Evolutionary conservation across 2,888 invertebrate genomes (phyloP).

Genomic region (Drosophila borborema): DNA sequence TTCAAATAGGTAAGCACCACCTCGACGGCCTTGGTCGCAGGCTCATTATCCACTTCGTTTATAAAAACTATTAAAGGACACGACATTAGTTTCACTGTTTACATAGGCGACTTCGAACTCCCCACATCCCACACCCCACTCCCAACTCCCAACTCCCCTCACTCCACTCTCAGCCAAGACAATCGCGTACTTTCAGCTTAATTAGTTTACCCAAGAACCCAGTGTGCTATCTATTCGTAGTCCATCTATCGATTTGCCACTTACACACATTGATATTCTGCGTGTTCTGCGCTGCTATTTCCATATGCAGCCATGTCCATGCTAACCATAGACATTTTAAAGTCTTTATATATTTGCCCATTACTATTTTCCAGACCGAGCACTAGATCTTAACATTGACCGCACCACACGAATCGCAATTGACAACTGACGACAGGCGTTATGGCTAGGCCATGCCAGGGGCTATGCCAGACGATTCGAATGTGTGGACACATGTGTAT

Average conservation of each 20-base stretch:
- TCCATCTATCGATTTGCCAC: constrained; percentile 73
- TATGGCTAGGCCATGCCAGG: not conserved
- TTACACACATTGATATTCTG: constrained; percentile 91
- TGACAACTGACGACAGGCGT: constrained; percentile 50
- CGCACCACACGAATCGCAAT: constrained; percentile 51
- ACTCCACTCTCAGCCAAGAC: not conserved
- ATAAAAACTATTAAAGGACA: constrained; percentile 85
- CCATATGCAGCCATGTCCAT: constrained; percentile 35
- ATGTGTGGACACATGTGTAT: constrained; percentile 71
- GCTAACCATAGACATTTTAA: constrained; percentile 51
- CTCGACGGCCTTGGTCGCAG: constrained; percentile 90
- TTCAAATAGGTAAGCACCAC: constrained; percentile 90
- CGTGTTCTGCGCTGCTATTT: constrained; percentile 87
- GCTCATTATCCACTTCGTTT: constrained; percentile 90
- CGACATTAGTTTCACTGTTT: constrained; percentile 41
- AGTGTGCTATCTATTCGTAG: not conserved
- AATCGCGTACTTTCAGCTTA: constrained; percentile 27
- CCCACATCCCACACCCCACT: not conserved
- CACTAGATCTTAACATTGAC: constrained; percentile 27
- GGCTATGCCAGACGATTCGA: constrained; percentile 15
- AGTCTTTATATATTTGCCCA: constrained; percentile 28
- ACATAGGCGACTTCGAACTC: not conserved
- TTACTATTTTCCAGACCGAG: constrained; percentile 22
- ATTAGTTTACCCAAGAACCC: constrained; percentile 59
- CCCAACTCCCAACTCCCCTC: not conserved